Conservation (phyloP, 2,888 invertebrate genomes). For the Andrena hattorfiana region DNA sequence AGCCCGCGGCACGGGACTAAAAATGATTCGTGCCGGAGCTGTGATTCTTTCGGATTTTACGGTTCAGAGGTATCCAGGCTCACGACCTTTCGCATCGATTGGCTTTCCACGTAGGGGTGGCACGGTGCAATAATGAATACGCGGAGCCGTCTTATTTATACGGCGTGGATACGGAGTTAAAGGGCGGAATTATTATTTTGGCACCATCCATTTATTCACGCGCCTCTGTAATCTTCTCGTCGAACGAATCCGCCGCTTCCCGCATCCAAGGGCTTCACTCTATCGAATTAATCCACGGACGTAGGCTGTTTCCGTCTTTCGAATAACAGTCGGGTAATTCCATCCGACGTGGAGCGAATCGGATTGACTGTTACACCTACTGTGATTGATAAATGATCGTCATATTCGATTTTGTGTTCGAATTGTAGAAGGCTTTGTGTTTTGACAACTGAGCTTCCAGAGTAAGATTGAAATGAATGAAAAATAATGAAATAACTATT, state of each 20-base stretch:
- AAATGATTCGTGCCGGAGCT: slow-evolving; percentile 70
- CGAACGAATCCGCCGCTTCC: slow-evolving; percentile 9
- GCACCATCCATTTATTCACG: slow-evolving; percentile 45
- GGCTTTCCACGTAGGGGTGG: slow-evolving; percentile 31
- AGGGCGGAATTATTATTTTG: slow-evolving; percentile 56
- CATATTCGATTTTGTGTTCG: too few species aligned
- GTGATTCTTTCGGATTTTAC: slow-evolving; percentile 81
- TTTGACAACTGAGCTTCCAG: too few species aligned
- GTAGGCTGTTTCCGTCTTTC: slow-evolving; percentile 9
- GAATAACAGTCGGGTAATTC: slow-evolving; percentile 1
- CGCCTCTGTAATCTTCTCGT: slow-evolving; percentile 21
- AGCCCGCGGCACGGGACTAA: slow-evolving; percentile 44
- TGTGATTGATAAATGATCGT: too few species aligned
- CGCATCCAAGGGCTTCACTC: background rate
- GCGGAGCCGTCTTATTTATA: slow-evolving; percentile 48
- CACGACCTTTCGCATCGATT: slow-evolving; percentile 64
- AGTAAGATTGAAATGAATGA: too few species aligned
- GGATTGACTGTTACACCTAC: too few species aligned
- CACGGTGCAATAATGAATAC: slow-evolving; percentile 60
- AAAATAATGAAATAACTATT: too few species aligned
- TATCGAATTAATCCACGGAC: slow-evolving; percentile 27
- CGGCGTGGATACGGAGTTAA: slow-evolving; percentile 42
- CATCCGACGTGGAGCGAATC: too few species aligned
- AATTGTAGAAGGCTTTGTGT: too few species aligned
- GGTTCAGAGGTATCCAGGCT: slow-evolving; percentile 56